These are phyloP conservation scores for Porites rus DNA, from an alignment of 92 coral and sea anemone species.

Conservation along the genomic window DNA sequence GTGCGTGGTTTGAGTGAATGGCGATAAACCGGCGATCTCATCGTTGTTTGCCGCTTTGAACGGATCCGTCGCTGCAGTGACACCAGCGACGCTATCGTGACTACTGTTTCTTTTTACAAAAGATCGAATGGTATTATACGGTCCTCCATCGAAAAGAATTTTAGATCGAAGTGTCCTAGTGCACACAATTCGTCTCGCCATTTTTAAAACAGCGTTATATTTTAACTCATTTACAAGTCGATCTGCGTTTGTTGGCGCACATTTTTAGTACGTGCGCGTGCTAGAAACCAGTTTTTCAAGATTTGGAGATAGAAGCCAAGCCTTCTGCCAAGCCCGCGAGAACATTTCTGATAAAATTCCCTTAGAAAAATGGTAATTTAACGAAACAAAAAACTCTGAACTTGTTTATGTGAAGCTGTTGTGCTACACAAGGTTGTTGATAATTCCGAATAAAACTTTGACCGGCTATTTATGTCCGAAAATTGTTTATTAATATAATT, in stretches of 20 bases:
- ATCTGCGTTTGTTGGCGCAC: slow-evolving; percentile 21
- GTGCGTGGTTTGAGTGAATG: neutral
- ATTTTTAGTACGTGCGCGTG: neutral
- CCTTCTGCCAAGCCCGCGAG: neutral
- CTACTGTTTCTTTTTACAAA: slow-evolving; percentile 3
- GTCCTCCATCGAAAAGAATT: slow-evolving; percentile 14
- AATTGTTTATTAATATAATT: too few species aligned
- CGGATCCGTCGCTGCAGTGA: slow-evolving; percentile 4
- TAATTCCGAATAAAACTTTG: too few species aligned
- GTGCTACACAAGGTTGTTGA: too few species aligned
- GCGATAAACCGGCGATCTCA: neutral
- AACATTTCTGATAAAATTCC: too few species aligned
- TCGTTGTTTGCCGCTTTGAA: neutral
- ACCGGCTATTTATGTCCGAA: too few species aligned
- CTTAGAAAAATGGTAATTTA: too few species aligned
- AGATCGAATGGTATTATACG: slow-evolving; percentile 5
- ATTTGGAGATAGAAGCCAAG: too few species aligned
- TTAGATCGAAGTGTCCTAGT: slow-evolving; percentile 12
- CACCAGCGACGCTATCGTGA: slow-evolving; percentile 30
- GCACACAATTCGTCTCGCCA: slow-evolving; percentile 29
- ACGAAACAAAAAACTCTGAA: too few species aligned
- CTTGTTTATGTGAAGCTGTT: too few species aligned
- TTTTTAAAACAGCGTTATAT: neutral
- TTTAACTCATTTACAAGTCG: neutral
- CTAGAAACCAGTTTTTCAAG: slow-evolving; percentile 14